Conservation (phyloP, 2,888 invertebrate species). For the Clitarchus hookeri region DNA sequence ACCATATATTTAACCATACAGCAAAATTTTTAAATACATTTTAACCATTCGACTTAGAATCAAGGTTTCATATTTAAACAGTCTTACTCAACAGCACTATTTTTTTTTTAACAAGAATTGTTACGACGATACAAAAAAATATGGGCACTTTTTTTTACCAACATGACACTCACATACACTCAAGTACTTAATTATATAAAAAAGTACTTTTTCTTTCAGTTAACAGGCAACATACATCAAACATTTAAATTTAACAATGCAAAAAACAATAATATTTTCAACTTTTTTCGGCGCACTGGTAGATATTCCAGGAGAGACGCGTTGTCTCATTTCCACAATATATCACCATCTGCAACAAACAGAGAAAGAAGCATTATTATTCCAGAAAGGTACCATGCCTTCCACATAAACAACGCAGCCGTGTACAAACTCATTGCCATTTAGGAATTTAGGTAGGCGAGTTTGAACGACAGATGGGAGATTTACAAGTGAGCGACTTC, state of each 20-base stretch:
- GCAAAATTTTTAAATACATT: background rate
- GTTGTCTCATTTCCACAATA: background rate
- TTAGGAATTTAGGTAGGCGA: too few species aligned
- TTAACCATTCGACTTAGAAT: background rate
- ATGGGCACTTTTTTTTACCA: conserved; percentile 14
- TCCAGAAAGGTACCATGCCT: too few species aligned
- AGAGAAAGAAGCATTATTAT: background rate
- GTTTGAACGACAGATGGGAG: too few species aligned
- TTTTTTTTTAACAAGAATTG: background rate
- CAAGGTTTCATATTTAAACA: background rate
- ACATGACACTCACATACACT: background rate
- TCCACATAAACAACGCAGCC: too few species aligned
- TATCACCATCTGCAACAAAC: conserved; percentile 1
- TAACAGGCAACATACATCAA: background rate
- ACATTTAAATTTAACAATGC: background rate
- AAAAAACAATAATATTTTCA: background rate
- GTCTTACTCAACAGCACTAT: background rate
- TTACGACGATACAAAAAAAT: background rate
- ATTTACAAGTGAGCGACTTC: too few species aligned
- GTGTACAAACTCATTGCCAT: too few species aligned
- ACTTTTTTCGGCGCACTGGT: background rate
- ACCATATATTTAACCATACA: background rate
- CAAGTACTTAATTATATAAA: background rate
- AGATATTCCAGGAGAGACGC: background rate
- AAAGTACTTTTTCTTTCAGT: background rate